Evolutionary conservation across 35 echinoderm and acorn worm species (phyloP), one percentile per base, ranked within the genome.

Genomic region (Antedon bifida): DNA sequence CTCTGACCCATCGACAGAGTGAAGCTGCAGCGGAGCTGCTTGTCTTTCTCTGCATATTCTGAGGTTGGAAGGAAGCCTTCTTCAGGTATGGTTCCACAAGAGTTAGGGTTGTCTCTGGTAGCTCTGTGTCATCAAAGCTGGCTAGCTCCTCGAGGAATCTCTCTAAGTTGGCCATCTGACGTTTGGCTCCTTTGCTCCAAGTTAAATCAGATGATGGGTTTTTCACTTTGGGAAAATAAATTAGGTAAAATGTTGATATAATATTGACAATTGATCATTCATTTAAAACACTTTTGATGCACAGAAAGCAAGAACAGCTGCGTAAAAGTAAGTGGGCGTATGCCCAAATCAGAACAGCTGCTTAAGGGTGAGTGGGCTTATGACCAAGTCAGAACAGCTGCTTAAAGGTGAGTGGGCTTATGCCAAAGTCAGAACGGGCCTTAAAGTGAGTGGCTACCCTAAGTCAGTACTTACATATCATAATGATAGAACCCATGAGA

Each of bases 31-130:
- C 95, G 19, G 46, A 81, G 51, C 83, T 92, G 82, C 88, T 92
- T 36, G 91, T 99, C 76, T 99, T 99, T 17, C 95, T 89, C 81
- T 83, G 74, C 85, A 99, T 80, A 31, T 99, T 99, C 83, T 92
- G 85, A 0, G 95, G 87, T 55, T 90, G 88, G 81, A 92, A 99
- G 77, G 95, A 99, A 0, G 95, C 81, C 55, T 99, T 99, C 91
- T 99, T 99, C 16, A 99, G 84, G 76, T 99, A 99, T 0, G 95
- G 95, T 39, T 99, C 95, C 33, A 99, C 95, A 30, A 99, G 91
- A 84, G 88, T 99, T 29, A 99, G 88, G 8, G 95, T 99, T 32
- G 90, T 83, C 82, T 99, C 95, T 33, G 91, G 91, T 33, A 99
- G 79, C 79, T 99, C 87, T 34, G 84, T 84, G 51, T 99, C 95